A percentile compares a stretch with the other conserved stretches of the same genome.
Conservation (phyloP, 2,888 invertebrate genomes). For the Ametastegia equiseti region DNA sequence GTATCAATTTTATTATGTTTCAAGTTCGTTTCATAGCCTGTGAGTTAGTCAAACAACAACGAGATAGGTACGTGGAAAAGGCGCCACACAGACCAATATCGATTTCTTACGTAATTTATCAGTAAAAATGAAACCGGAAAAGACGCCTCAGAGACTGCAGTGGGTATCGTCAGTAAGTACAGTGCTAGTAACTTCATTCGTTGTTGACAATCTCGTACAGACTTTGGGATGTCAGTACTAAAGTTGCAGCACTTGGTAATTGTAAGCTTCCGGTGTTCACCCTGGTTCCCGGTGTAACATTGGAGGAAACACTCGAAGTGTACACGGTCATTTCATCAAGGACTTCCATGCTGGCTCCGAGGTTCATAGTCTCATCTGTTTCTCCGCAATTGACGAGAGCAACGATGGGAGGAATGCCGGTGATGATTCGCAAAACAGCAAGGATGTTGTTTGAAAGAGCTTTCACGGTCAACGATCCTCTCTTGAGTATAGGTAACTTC, state of each 20-base stretch:
- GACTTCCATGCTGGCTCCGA: constrained; percentile 59
- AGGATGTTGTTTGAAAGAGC: constrained; percentile 58
- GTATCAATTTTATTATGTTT: too few species aligned
- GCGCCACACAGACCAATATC: too few species aligned
- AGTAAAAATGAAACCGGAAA: too few species aligned
- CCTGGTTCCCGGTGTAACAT: constrained; percentile 45
- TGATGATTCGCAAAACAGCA: constrained; percentile 60
- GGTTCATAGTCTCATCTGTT: constrained; percentile 56
- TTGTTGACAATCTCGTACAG: neutral
- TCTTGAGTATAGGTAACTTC: constrained; percentile 73
- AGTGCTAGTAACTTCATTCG: too few species aligned
- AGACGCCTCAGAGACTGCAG: too few species aligned
- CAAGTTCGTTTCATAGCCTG: too few species aligned
- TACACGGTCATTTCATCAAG: constrained; percentile 60
- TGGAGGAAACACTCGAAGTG: constrained; percentile 59
- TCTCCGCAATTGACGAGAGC: constrained; percentile 64
- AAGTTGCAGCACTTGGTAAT: constrained; percentile 63
- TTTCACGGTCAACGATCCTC: constrained; percentile 72
- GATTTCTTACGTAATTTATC: too few species aligned
- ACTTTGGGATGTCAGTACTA: constrained; percentile 55
- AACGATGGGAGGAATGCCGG: constrained; percentile 52
- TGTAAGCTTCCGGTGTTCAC: constrained; percentile 52
- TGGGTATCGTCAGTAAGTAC: too few species aligned
- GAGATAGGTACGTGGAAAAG: too few species aligned
- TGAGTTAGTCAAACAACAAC: too few species aligned